Conservation (phyloP, 2,797 vertebrate genomes). For the Australoheros facetus region DNA sequence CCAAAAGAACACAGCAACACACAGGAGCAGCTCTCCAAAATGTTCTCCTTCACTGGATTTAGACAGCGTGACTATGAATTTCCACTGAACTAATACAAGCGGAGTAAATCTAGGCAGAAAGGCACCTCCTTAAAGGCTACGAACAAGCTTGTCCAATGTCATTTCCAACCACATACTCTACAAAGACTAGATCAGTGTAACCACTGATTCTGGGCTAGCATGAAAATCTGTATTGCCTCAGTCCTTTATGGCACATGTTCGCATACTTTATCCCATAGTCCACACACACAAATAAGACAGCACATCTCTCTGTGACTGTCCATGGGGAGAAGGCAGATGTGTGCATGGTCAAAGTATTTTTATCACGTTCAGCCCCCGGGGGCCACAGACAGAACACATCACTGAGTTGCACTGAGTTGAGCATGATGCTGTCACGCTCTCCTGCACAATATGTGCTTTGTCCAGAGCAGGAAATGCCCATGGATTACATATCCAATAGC, state of each 20-base stretch:
- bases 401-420: slow-evolving; percentile 40
- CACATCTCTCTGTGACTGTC: slow-evolving; percentile 33
- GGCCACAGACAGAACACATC: slow-evolving; percentile 47
- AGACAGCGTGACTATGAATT: slow-evolving; percentile 22
- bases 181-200: slow-evolving; percentile 33
- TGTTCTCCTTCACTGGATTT: slow-evolving; percentile 41
- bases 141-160: neutral
- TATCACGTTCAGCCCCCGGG: slow-evolving; percentile 53
- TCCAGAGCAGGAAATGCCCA: slow-evolving; percentile 70
- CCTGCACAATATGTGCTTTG: slow-evolving; percentile 70
- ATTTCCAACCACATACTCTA: slow-evolving; percentile 10
- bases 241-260: neutral
- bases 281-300: slow-evolving; percentile 26
- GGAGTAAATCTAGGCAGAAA: slow-evolving; percentile 9
- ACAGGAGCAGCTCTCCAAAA: slow-evolving; percentile 15
- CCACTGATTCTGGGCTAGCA: slow-evolving; percentile 9
- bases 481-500: slow-evolving; percentile 48
- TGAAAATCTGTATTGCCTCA: neutral
- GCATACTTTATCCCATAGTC: neutral
- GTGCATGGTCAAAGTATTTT: slow-evolving; percentile 63
- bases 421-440: slow-evolving; percentile 67
- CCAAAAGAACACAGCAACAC: slow-evolving; percentile 9
- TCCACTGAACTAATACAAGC: slow-evolving; percentile 29
- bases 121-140: slow-evolving; percentile 22
- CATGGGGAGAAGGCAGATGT: slow-evolving; percentile 52